Base-by-base conservation (phyloP, 1,140 invertebrate species). In the Pollicipes pollicipes region DNA sequence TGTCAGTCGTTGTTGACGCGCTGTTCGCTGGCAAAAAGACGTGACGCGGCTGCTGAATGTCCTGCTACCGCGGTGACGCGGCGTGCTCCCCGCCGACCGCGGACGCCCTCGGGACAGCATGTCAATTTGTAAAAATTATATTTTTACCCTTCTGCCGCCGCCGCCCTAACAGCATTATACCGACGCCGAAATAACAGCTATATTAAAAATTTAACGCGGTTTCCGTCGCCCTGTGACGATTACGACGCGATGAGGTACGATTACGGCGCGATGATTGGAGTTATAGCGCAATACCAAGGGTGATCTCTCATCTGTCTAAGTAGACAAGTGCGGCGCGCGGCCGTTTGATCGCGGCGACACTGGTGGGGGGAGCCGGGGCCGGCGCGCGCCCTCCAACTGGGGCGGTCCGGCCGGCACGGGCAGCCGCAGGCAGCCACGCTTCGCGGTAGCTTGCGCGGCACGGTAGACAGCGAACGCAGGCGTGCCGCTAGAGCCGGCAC, bases 101-200 rank as follows among this genome's bases (percentile, higher is more conserved):
- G 2, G 45, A 3, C 45, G 45, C 45, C 45, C 45, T 21, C 3
- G 45, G 45, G 45, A 58, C 45, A 21, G 45, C 45, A n/a, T 58
- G 45, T 58, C 45, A 58, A 58, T 58, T 58, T 58, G 45, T 58
- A 58, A 58, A 58, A 58, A 58, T 58, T 58, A 58, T 58, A 58
- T 58, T 58, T 58, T 58, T 58, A 58, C 45, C 45, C 45, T 58
- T 58, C 45, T 58, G 45, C 13, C 45, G 45, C 21, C 13, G 13
- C 13, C 13, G 13, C 45, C 13, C 13, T 58, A 58, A 58, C 45
- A 21, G 45, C 45, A 58, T 58, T 58, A 58, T 10, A 10, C 45
- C 13, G 13, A 21, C 13, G 45, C 13, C 45, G 45, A 58, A 58
- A 58, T 58, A 58, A 58, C 45, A 24, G 45, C 45, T 13, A 58